phyloP scores from a whole-genome alignment of 2,797 vertebrate species.

The Sebastes nivosus region DNA sequence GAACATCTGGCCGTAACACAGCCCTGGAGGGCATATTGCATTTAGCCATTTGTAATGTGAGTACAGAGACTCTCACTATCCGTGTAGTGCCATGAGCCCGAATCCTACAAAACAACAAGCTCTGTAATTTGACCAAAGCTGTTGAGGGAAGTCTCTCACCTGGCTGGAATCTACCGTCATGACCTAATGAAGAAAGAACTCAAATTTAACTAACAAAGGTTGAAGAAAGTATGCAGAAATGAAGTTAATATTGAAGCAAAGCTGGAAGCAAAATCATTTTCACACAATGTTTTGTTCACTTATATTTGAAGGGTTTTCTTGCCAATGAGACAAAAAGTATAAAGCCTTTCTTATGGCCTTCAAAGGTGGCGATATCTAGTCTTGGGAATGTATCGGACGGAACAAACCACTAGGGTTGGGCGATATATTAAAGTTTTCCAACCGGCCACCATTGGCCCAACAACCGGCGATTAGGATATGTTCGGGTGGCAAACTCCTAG shows the following conservation, averaged over 20 bases:
- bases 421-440: too few relatives aligned
- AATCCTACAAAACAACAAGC: neutral
- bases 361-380: neutral
- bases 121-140: neutral
- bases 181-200: neutral
- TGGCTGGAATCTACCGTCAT: neutral
- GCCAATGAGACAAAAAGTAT: too few relatives aligned
- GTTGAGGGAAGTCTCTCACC: neutral
- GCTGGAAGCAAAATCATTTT: neutral
- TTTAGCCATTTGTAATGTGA: slow-evolving; percentile 46
- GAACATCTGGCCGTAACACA: slow-evolving; percentile 60
- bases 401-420: too few relatives aligned
- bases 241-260: neutral
- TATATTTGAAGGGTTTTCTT: neutral
- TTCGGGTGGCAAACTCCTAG: too few relatives aligned
- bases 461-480: too few relatives aligned
- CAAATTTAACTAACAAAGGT: neutral
- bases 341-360: too few relatives aligned
- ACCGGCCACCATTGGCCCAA: too few relatives aligned
- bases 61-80: neutral
- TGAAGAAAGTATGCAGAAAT: neutral
- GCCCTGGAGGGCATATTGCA: slow-evolving; percentile 36
- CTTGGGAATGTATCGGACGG: neutral
- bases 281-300: neutral
- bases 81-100: neutral